Conservation (phyloP, 2,797 vertebrate genomes). For the Semotilus atromaculatus region DNA sequence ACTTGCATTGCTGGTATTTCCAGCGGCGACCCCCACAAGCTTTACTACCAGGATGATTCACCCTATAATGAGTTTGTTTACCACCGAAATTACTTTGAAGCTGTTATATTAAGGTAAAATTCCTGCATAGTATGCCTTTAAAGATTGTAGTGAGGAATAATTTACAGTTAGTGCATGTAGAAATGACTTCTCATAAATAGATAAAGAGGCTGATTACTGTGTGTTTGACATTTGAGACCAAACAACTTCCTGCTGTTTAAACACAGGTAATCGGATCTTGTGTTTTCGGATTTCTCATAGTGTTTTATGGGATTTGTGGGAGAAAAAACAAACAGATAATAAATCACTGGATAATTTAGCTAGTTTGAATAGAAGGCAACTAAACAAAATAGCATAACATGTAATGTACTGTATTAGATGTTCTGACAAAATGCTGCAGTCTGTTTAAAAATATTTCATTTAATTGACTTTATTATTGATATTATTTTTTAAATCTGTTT, state of each 20-base stretch:
- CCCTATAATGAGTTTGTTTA: too few species aligned
- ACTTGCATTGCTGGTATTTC: too few species aligned
- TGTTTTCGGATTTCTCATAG: background rate
- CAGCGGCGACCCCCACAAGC: too few species aligned
- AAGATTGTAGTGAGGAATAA: background rate
- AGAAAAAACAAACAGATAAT: background rate
- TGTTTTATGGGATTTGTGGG: background rate
- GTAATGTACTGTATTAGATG: background rate
- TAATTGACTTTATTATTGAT: background rate
- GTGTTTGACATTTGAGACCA: slow-evolving; percentile 32
- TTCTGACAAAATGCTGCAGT: background rate
- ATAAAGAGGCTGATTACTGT: slow-evolving; percentile 12
- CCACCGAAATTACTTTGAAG: too few species aligned
- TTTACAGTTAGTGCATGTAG: slow-evolving; percentile 19
- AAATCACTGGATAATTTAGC: background rate
- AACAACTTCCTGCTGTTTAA: slow-evolving; percentile 8
- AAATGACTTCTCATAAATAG: background rate
- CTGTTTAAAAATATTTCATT: background rate
- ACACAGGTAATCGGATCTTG: background rate
- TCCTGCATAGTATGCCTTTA: too few species aligned
- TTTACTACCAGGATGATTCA: too few species aligned
- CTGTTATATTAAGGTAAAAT: too few species aligned
- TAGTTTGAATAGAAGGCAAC: background rate
- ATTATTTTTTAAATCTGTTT: background rate
- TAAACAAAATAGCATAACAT: background rate